Base-by-base conservation (phyloP, 2,113 vertebrate species). In the Sisor rabdophorus region DNA sequence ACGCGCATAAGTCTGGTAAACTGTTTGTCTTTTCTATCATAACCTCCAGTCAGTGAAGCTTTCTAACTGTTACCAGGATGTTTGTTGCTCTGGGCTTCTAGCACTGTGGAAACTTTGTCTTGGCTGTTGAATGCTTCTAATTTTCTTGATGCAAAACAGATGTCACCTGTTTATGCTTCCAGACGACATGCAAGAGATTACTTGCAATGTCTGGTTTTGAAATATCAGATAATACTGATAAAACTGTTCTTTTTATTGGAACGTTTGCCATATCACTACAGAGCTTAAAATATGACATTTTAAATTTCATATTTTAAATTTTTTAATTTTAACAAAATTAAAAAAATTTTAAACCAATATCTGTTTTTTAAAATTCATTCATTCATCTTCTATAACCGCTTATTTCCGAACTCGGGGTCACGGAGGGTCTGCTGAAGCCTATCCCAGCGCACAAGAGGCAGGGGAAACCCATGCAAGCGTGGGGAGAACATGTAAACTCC, bases 31-130 rank as follows among this genome's bases (percentile, higher is more conserved):
- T 17, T 53, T 73, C 26, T 17, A 4, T 54, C 56, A 69, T 48
- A 72, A 56, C n/a, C 47, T 32, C 26, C 55, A 65, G 71, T 79
- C 36, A 73, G 54, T 72, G 74, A 77, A 73, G 54, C 70, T 11
- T 30, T 20, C 16, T 59, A 73, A 59, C 40, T 64, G 81, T 80
- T 82, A 75, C 78, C 77, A 77, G 77, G 81, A 74, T 74, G 70
- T 70, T n/a, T 59, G 26, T 48, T 69, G 61, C 47, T 12, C 26
- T 7, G 50, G 73, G 78, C 81, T 80, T 80, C 77, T 71, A 80
- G 76, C 56, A 15, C 74, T 9, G 44, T 80, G 71, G 78, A 59
- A 67, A 82, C 78, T 52, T 74, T 74, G 30, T 77, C 5, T 79
- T 80, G 60, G 69, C 59, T 19, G 50, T 47, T 80, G 74, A 24